These are phyloP conservation scores for Tinamus major DNA, from an alignment of 2,797 vertebrate genomes.

Conservation along the genomic window DNA sequence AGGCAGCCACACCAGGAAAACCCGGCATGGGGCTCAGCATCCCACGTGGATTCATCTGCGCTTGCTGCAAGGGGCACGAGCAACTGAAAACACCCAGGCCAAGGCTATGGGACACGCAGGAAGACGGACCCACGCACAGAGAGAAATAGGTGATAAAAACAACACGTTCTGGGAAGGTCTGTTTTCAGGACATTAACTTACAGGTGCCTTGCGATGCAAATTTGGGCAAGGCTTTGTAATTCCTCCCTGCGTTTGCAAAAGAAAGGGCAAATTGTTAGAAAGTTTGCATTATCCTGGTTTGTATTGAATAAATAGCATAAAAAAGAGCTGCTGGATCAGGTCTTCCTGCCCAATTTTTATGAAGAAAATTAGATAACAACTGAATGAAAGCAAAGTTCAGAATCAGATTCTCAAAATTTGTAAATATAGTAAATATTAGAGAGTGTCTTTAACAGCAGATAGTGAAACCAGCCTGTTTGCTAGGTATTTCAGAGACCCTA, in stretches of 20 bases:
- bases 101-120: not conserved
- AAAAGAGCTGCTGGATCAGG: not conserved
- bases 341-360: not conserved
- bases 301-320: not conserved
- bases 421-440: not conserved
- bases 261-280: not conserved
- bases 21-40: too few species aligned
- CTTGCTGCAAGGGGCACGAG: not conserved
- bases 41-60: fast-evolving
- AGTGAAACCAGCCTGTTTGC: too few species aligned
- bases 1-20: not conserved
- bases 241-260: not conserved
- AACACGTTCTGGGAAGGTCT: not conserved
- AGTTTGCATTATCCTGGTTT: not conserved
- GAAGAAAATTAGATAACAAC: not conserved
- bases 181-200: not conserved
- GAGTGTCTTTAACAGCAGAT: not conserved
- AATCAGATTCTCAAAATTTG: not conserved
- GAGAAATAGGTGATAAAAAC: not conserved
- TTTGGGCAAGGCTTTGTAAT: not conserved
- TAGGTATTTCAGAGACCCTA: too few species aligned
- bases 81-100: not conserved
- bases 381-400: too few species aligned
- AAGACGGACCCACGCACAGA: not conserved
- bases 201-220: not conserved